These are phyloP conservation scores for Plecotus auritus DNA, from an alignment of 2,113 vertebrate species.

Conservation along the genomic window DNA sequence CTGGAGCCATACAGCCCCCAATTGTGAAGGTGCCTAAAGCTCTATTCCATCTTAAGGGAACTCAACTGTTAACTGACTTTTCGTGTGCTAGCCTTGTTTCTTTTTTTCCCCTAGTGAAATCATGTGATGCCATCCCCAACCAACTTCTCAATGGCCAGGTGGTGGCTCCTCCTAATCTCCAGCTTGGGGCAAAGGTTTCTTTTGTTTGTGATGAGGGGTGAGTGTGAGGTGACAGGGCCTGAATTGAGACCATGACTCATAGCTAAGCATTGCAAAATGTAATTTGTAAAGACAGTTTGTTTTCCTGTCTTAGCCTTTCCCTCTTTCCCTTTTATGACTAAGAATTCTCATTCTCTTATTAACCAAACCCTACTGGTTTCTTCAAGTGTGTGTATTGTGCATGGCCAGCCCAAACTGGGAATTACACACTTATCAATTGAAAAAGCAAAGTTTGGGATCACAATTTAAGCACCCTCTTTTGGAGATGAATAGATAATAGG, in stretches of 20 bases:
- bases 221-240: background rate
- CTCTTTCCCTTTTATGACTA: background rate
- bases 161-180: slow-evolving; percentile 3
- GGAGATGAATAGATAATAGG: background rate
- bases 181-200: slow-evolving; percentile 41
- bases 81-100: background rate
- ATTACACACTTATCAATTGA: background rate
- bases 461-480: background rate
- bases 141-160: slow-evolving; percentile 6
- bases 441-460: background rate
- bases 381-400: background rate
- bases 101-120: slow-evolving; percentile 43
- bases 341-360: background rate
- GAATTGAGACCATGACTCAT: background rate
- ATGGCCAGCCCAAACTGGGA: background rate
- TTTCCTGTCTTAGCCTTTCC: background rate
- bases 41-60: background rate
- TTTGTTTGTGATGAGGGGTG: slow-evolving; percentile 55
- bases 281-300: background rate
- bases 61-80: background rate
- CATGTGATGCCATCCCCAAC: slow-evolving; percentile 1
- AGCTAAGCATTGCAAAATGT: background rate
- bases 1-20: slow-evolving; percentile 20
- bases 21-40: slow-evolving; percentile 53
- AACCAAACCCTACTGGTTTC: background rate